Evolutionary conservation across 2,113 vertebrate genomes (phyloP).

Genomic region (Pongo abelii): DNA sequence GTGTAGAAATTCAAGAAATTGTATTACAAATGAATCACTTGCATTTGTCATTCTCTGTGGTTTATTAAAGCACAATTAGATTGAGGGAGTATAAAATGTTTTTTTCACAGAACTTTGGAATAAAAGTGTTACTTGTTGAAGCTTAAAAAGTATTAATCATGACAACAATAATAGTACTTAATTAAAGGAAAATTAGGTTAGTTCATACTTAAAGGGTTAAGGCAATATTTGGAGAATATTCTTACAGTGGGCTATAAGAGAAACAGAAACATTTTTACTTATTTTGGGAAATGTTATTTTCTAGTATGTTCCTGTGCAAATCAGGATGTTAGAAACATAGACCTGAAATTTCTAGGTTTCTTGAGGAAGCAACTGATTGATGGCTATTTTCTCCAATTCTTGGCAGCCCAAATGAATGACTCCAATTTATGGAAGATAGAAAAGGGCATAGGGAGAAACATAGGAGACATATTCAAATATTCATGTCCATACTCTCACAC

Average conservation of each 20-base stretch:
- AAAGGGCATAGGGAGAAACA: not conserved
- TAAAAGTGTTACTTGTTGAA: not conserved
- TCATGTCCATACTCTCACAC: fast-evolving
- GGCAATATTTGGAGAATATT: not conserved
- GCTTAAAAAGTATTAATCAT: not conserved
- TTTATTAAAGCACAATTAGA: not conserved
- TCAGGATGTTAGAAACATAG: not conserved
- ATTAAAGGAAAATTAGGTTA: not conserved
- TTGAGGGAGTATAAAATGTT: not conserved
- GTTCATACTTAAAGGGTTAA: not conserved
- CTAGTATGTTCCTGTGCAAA: not conserved
- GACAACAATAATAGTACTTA: not conserved
- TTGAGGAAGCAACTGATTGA: not conserved
- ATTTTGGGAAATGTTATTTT: not conserved
- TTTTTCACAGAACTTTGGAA: not conserved
- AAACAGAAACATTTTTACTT: not conserved
- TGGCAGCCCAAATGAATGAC: not conserved
- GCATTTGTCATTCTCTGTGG: not conserved
- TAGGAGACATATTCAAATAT: not conserved
- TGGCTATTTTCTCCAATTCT: not conserved
- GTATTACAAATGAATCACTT: not conserved
- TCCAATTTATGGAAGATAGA: not conserved
- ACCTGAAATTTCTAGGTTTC: not conserved
- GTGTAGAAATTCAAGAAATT: not conserved
- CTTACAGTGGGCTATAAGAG: not conserved